Conservation (phyloP, 2,797 vertebrate species). For the Mareca penelope region DNA sequence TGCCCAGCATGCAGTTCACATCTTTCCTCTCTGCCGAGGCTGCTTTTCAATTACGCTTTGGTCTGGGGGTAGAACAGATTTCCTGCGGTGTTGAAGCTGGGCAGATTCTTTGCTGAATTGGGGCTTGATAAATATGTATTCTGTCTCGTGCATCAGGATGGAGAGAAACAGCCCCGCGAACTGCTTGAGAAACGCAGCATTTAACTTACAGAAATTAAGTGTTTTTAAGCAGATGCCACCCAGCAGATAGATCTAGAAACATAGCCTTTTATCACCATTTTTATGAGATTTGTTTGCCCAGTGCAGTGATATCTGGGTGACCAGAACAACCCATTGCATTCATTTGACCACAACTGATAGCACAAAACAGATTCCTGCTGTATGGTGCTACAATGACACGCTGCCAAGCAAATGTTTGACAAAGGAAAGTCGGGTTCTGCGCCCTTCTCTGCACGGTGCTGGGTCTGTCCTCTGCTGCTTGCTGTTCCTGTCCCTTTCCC, state of each 20-base stretch:
- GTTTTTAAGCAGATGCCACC: background rate
- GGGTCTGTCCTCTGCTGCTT: background rate
- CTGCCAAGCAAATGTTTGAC: slow-evolving; percentile 44
- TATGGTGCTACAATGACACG: background rate
- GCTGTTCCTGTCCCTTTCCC: background rate
- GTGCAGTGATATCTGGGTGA: background rate
- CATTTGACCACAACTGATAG: slow-evolving; percentile 9
- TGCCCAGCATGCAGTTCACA: background rate
- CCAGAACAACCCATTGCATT: slow-evolving; percentile 32
- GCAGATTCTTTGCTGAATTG: slow-evolving; percentile 1
- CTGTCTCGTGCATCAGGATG: background rate
- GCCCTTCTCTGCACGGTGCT: background rate
- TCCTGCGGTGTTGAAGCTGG: background rate
- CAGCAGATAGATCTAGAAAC: slow-evolving; percentile 22
- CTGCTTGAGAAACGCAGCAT: background rate
- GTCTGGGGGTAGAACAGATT: slow-evolving; percentile 27
- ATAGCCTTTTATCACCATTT: slow-evolving; percentile 4
- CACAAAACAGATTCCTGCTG: background rate
- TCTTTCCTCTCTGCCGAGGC: background rate
- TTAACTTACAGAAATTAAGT: background rate
- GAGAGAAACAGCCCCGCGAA: background rate
- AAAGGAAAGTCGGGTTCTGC: slow-evolving; percentile 19
- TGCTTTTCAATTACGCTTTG: background rate
- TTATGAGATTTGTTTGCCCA: slow-evolving; percentile 52
- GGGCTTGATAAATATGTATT: slow-evolving; percentile 13